A percentile compares a stretch with the other conserved stretches of the same genome.
phyloP scores from a whole-genome alignment of 2,113 vertebrate genomes.

The Castor canadensis region DNA sequence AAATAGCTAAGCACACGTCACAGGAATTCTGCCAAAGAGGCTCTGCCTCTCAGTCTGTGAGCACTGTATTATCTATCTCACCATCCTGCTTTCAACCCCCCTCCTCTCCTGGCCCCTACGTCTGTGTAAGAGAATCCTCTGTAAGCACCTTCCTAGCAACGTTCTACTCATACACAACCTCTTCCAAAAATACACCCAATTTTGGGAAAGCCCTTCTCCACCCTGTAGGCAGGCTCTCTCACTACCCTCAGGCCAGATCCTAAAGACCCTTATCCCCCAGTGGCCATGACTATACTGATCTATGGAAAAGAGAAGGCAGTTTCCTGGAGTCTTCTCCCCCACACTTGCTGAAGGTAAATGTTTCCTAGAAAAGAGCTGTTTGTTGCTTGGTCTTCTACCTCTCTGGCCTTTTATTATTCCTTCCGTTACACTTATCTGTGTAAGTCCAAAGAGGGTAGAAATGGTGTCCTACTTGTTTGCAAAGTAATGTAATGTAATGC shows the following conservation, averaged over 20 bases:
- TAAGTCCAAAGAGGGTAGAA: background rate
- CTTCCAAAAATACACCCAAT: constrained; percentile 42
- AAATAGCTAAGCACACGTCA: background rate
- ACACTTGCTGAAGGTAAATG: background rate
- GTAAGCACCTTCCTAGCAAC: background rate
- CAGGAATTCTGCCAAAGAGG: background rate
- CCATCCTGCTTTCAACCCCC: background rate
- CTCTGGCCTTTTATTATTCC: background rate
- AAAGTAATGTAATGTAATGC: background rate
- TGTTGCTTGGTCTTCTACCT: background rate
- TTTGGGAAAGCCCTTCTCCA: constrained; percentile 28
- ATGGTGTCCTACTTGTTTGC: background rate
- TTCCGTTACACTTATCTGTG: too few species aligned
- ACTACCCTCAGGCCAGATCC: background rate
- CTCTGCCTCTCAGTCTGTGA: background rate
- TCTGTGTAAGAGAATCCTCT: background rate
- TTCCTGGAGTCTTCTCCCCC: background rate
- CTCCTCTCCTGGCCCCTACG: background rate
- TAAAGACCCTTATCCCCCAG: background rate
- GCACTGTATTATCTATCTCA: constrained; percentile 5
- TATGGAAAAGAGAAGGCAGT: constrained; percentile 43
- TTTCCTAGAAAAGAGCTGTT: background rate
- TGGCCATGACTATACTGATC: background rate
- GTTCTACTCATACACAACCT: background rate
- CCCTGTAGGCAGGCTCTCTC: background rate